These are phyloP conservation scores for Bombus impatiens DNA, from an alignment of 1,140 invertebrate genomes.

Conservation along the genomic window DNA sequence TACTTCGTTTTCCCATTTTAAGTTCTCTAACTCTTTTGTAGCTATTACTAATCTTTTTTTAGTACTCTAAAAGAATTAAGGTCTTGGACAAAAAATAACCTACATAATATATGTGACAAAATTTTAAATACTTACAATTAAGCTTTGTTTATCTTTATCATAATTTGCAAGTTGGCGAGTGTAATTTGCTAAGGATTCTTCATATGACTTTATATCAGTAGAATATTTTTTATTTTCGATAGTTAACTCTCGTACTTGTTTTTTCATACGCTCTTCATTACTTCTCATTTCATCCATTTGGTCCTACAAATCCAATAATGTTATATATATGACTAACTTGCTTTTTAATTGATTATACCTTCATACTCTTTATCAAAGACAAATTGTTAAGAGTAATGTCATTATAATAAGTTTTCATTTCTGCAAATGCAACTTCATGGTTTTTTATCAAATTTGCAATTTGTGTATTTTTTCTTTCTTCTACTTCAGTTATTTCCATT, in stretches of 20 bases:
- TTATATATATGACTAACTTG: not conserved
- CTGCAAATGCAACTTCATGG: constrained; percentile 92
- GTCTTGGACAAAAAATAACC: constrained; percentile 2
- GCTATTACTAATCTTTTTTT: constrained; percentile 83
- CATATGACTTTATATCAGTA: constrained; percentile 87
- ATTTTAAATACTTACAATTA: constrained; percentile 68
- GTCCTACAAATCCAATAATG: constrained; percentile 82
- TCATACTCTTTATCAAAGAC: constrained; percentile 90
- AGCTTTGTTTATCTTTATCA: constrained; percentile 89
- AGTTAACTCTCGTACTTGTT: constrained; percentile 85
- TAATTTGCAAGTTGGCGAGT: constrained; percentile 90
- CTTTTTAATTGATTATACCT: constrained; percentile 80
- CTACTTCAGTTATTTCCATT: constrained; percentile 92
- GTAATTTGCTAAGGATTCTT: constrained; percentile 87
- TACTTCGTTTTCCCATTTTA: constrained; percentile 90
- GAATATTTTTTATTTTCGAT: constrained; percentile 88
- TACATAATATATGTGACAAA: not conserved
- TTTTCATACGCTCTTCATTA: constrained; percentile 90
- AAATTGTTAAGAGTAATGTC: constrained; percentile 96
- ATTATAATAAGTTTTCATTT: constrained; percentile 97
- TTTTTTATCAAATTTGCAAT: constrained; percentile 90
- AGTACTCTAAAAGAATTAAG: constrained; percentile 84
- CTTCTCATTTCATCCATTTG: constrained; percentile 93
- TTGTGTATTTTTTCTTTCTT: constrained; percentile 94
- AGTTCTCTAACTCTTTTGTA: constrained; percentile 87